phyloP scores from a whole-genome alignment of 2,888 invertebrate genomes.

The Lycaena phlaeas region DNA sequence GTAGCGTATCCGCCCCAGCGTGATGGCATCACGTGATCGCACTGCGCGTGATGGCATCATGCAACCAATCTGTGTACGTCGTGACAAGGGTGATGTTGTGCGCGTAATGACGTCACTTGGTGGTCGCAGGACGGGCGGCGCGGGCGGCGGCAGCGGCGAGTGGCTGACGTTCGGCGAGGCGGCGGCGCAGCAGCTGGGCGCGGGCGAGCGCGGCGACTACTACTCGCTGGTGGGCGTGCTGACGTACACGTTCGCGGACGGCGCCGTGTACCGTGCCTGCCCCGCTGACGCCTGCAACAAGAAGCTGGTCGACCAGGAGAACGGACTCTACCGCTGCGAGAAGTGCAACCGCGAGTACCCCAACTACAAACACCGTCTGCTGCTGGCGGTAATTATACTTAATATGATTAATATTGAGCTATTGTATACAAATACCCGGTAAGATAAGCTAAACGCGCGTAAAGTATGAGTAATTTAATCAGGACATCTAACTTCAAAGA shows the following conservation, averaged over 20 bases:
- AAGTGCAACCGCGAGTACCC: slow-evolving; percentile 91
- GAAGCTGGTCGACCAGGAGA: slow-evolving; percentile 91
- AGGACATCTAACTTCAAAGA: too few relatives aligned
- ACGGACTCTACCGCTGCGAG: slow-evolving; percentile 93
- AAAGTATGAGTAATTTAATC: too few relatives aligned
- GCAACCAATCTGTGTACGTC: too few relatives aligned
- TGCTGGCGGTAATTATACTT: slow-evolving; percentile 86
- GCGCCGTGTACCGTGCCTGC: slow-evolving; percentile 93
- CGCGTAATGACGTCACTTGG: too few relatives aligned
- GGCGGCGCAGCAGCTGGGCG: slow-evolving; percentile 78
- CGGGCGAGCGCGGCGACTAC: slow-evolving; percentile 86
- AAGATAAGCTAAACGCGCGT: too few relatives aligned
- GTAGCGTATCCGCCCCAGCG: too few relatives aligned
- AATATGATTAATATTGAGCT: too few relatives aligned
- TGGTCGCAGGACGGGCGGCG: slow-evolving; percentile 52
- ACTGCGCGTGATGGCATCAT: too few relatives aligned
- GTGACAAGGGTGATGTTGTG: too few relatives aligned
- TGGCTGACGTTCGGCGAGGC: slow-evolving; percentile 87
- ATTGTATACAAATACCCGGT: too few relatives aligned
- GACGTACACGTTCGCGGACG: slow-evolving; percentile 84
- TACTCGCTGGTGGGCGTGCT: slow-evolving; percentile 86
- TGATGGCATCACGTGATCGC: too few relatives aligned
- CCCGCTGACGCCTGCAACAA: slow-evolving; percentile 93
- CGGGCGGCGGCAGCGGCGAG: slow-evolving; percentile 66
- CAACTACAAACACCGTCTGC: slow-evolving; percentile 88